phyloP scores from a whole-genome alignment of 1,140 invertebrate species.

The Galendromus occidentalis region DNA sequence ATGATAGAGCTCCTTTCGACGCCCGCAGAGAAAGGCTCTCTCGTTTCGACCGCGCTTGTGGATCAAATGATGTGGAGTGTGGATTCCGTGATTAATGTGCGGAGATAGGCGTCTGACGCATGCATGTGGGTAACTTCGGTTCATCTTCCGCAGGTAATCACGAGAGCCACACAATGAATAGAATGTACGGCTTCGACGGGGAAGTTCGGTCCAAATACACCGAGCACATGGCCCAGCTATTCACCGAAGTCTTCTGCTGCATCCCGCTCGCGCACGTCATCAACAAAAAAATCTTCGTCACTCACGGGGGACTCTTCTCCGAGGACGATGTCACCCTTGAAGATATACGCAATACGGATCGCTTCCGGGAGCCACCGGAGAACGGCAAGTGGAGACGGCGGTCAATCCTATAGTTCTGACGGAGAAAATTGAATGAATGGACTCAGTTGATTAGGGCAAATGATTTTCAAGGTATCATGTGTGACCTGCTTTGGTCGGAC shows the following conservation, averaged over 20 bases:
- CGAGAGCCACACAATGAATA: constrained; percentile 94
- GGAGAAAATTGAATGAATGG: too few relatives aligned
- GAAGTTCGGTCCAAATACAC: constrained; percentile 83
- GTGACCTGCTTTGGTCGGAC: constrained; percentile 93
- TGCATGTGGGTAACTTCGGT: background rate
- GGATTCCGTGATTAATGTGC: constrained; percentile 1
- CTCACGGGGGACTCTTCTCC: constrained; percentile 85
- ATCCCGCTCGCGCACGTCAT: constrained; percentile 87
- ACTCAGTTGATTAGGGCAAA: constrained; percentile 11
- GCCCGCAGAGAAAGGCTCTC: too few relatives aligned
- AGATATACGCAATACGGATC: constrained; percentile 64
- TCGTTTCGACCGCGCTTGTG: too few relatives aligned
- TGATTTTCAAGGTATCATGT: constrained; percentile 54
- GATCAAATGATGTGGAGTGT: too few relatives aligned
- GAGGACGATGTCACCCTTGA: constrained; percentile 69
- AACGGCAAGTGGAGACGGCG: constrained; percentile 39
- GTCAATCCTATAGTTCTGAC: too few relatives aligned
- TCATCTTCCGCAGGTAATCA: constrained; percentile 59
- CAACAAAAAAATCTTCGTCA: constrained; percentile 73
- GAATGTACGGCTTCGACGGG: constrained; percentile 97
- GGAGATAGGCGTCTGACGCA: background rate
- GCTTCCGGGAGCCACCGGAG: constrained; percentile 90
- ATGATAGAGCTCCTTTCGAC: background rate
- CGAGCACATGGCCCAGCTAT: constrained; percentile 78
- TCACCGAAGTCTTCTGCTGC: constrained; percentile 97